Evolutionary conservation across 2,113 vertebrate genomes (phyloP).

Genomic region (Otocyon megalotis): DNA sequence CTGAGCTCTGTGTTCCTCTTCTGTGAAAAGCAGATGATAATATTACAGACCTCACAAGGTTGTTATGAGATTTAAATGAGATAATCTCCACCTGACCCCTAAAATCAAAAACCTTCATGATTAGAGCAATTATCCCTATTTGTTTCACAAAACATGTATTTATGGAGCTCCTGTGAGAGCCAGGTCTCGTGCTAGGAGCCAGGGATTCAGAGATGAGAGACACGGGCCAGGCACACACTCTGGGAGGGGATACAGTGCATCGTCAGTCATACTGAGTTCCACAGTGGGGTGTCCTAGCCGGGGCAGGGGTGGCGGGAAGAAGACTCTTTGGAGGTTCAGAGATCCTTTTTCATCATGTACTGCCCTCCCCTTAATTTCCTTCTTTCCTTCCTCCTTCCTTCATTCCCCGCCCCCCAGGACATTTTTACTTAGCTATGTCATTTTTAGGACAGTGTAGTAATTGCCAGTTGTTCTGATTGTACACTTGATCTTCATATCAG

Average conservation of each 20-base stretch:
- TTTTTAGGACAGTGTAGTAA: not conserved
- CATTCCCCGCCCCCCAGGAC: not conserved
- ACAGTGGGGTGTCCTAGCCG: not conserved
- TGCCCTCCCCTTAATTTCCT: not conserved
- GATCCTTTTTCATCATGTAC: not conserved
- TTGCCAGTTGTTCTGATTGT: not conserved
- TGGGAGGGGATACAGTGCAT: not conserved
- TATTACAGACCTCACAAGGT: not conserved
- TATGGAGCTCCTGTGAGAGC: not conserved
- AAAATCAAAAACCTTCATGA: not conserved
- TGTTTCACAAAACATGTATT: not conserved
- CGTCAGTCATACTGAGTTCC: not conserved
- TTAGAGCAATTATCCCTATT: not conserved
- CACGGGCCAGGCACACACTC: not conserved
- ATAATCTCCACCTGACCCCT: not conserved
- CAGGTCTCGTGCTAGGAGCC: not conserved
- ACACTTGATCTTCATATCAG: slow-evolving; percentile 82
- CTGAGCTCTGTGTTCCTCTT: not conserved
- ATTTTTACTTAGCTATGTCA: not conserved
- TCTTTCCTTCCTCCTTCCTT: not conserved
- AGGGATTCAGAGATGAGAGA: not conserved
- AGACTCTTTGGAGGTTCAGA: not conserved
- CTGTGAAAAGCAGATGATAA: not conserved
- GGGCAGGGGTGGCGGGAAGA: not conserved
- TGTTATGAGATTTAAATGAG: not conserved